Percentiles rank a stretch among this genome's conserved stretches.
These are phyloP conservation scores for Apaloderma vittatum DNA, from an alignment of 2,113 vertebrate species.

Conservation along the genomic window DNA sequence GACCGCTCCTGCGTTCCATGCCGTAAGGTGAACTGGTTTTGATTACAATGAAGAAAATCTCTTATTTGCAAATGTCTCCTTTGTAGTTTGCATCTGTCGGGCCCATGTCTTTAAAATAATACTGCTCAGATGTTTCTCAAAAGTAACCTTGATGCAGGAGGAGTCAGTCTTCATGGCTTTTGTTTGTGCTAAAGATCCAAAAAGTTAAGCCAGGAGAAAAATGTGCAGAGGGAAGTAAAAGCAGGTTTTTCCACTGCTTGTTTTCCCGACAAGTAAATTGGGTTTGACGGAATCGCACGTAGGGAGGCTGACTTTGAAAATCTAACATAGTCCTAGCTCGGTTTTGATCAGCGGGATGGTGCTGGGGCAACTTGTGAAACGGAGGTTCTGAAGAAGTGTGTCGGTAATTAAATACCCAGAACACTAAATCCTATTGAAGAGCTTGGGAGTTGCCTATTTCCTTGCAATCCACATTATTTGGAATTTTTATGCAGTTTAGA, in stretches of 20 bases:
- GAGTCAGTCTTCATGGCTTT: not conserved
- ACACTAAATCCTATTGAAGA: rapidly evolving
- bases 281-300: not conserved
- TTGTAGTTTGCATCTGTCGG: not conserved
- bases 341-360: not conserved
- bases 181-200: not conserved
- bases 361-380: not conserved
- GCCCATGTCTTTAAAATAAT: not conserved
- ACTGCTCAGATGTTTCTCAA: not conserved
- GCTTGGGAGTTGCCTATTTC: not conserved
- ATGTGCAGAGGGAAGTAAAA: not conserved
- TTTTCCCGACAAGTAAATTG: not conserved
- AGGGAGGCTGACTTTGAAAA: not conserved
- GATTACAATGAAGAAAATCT: not conserved
- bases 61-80: not conserved
- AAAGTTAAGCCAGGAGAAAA: not conserved
- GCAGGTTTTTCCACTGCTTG: not conserved
- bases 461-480: not conserved
- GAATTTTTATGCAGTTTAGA: not conserved
- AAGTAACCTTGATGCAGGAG: not conserved
- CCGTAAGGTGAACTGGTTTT: not conserved
- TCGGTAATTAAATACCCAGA: not conserved
- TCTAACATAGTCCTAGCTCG: not conserved
- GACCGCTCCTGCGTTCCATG: not conserved
- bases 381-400: not conserved